Evolutionary conservation across 2,888 invertebrate genomes (phyloP).

Genomic region (Ligdia adustata): DNA sequence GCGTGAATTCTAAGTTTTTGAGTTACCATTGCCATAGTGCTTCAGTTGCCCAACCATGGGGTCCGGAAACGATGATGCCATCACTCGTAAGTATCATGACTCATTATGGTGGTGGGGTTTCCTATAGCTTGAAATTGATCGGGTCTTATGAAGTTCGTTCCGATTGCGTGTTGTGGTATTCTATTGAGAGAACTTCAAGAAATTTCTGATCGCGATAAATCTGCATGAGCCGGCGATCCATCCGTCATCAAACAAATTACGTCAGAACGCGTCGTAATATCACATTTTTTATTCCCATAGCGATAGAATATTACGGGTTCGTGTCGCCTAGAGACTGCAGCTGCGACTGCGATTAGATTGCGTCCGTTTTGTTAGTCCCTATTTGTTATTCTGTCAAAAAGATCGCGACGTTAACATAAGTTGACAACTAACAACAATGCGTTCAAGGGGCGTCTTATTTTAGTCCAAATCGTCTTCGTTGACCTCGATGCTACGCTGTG

Average conservation of each 20-base stretch:
- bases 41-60: conserved; percentile 58
- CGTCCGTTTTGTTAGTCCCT: conserved; percentile 17
- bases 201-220: conserved; percentile 28
- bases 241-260: conserved; percentile 38
- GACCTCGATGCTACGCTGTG: neutral
- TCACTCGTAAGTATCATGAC: conserved; percentile 59
- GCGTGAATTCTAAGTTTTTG: neutral
- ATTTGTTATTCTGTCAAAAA: conserved; percentile 17
- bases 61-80: conserved; percentile 54
- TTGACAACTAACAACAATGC: conserved; percentile 18
- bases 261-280: conserved; percentile 42
- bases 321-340: conserved; percentile 5
- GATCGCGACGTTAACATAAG: conserved; percentile 4
- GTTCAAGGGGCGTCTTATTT: conserved; percentile 16
- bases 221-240: conserved; percentile 23
- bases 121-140: no score
- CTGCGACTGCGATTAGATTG: conserved; percentile 23
- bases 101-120: neutral
- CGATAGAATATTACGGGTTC: neutral
- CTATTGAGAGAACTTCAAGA: conserved; percentile 1
- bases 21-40: conserved; percentile 4
- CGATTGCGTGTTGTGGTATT: no score
- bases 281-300: conserved; percentile 22
- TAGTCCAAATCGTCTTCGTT: conserved; percentile 5
- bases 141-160: no score